These are phyloP conservation scores for Hemibagrus guttatus DNA, from an alignment of 2,797 vertebrate genomes.

Conservation along the genomic window DNA sequence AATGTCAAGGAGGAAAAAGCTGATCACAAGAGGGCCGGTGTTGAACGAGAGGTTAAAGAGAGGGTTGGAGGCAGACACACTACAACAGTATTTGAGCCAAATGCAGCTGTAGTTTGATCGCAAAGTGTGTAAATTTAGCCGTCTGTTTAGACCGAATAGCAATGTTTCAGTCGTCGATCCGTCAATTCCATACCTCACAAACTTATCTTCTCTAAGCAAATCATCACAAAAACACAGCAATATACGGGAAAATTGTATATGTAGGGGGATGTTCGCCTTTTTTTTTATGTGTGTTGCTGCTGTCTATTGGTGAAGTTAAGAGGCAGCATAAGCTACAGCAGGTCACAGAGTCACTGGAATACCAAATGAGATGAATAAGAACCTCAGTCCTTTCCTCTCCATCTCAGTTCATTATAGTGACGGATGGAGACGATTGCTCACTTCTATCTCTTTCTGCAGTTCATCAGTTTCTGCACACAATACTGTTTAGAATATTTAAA, in stretches of 20 bases:
- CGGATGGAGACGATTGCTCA: not conserved
- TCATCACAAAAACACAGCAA: not conserved
- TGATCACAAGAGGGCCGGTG: not conserved
- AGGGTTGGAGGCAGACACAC: not conserved
- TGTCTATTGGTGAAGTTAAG: not conserved
- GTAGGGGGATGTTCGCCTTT: not conserved
- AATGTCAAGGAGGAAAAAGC: slow-evolving; percentile 2
- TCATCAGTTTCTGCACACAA: not conserved
- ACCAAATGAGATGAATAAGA: not conserved
- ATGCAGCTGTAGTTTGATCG: not conserved
- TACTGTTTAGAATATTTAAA: not conserved
- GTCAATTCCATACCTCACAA: not conserved
- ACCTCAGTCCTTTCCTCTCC: not conserved
- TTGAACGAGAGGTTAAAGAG: slow-evolving; percentile 3
- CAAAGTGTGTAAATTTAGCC: not conserved
- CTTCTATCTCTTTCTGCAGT: slow-evolving; percentile 1
- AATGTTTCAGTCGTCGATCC: no score
- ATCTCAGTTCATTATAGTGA: not conserved
- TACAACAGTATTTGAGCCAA: not conserved
- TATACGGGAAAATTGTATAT: not conserved
- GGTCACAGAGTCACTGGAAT: not conserved
- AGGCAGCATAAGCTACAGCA: not conserved
- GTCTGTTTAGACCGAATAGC: not conserved
- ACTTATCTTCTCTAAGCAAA: not conserved
- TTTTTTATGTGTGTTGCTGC: not conserved